Evolutionary conservation across 2,797 vertebrate genomes (phyloP).

Genomic region (Leptodactylus fallax): DNA sequence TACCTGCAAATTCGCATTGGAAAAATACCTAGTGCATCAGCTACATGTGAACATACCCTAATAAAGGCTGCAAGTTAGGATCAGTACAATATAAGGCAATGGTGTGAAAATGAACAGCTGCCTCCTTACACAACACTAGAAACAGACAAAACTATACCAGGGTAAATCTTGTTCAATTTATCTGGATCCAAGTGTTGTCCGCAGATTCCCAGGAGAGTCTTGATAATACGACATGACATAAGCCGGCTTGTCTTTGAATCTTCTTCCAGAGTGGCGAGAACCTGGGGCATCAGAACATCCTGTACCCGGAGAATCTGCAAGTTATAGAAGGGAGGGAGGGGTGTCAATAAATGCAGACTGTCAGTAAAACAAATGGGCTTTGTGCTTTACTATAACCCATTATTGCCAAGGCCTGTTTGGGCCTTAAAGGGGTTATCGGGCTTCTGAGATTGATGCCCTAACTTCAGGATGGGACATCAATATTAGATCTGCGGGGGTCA

Average conservation of each 20-base stretch:
- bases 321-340: not conserved
- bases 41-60: too few relatives aligned
- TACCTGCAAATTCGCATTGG: too few relatives aligned
- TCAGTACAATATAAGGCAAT: too few relatives aligned
- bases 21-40: too few relatives aligned
- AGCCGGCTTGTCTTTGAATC: constrained; percentile 85
- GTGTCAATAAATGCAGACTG: not conserved
- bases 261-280: constrained; percentile 86
- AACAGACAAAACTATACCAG: constrained; percentile 75
- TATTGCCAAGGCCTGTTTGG: too few relatives aligned
- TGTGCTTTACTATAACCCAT: not conserved
- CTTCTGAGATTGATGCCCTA: too few relatives aligned
- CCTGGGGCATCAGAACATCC: constrained; percentile 74
- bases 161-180: constrained; percentile 85
- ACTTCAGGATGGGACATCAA: too few relatives aligned
- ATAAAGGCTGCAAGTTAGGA: too few relatives aligned
- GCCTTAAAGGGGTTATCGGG: too few relatives aligned
- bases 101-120: not conserved
- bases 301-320: constrained; percentile 80
- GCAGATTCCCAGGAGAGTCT: constrained; percentile 73
- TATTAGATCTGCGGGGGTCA: too few relatives aligned
- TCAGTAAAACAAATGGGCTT: constrained; percentile 6
- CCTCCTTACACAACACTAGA: not conserved
- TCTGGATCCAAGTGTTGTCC: constrained; percentile 76
- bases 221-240: constrained; percentile 83